Percentiles rank a stretch among this genome's conserved stretches.
Conservation (phyloP, 2,113 vertebrate species). For the Indri indri region DNA sequence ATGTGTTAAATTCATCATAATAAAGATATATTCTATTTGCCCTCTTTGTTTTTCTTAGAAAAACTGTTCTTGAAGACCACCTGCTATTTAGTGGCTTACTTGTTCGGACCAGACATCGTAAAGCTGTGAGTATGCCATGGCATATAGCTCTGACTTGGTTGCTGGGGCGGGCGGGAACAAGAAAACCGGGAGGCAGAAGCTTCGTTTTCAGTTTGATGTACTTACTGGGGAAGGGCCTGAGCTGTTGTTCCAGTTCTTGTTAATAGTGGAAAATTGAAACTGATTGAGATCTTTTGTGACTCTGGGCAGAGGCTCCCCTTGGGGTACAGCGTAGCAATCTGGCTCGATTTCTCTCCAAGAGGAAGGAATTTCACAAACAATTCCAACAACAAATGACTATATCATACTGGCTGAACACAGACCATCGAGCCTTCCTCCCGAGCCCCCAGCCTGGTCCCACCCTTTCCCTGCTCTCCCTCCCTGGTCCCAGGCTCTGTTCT, state of each 20-base stretch:
- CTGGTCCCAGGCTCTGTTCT: neutral
- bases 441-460: too few species aligned
- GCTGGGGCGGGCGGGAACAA: neutral
- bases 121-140: constrained; percentile 83
- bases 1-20: neutral
- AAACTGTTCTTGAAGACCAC: constrained; percentile 77
- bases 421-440: too few species aligned
- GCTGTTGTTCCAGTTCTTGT: neutral
- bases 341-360: neutral
- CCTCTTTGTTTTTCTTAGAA: constrained; percentile 78
- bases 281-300: neutral
- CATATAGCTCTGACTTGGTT: accelerated
- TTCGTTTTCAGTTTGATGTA: accelerated
- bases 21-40: neutral
- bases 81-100: constrained; percentile 76
- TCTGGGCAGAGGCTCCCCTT: neutral
- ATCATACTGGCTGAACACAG: neutral
- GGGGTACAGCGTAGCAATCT: neutral
- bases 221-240: neutral
- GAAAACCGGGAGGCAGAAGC: too few species aligned
- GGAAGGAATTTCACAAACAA: neutral
- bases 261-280: neutral
- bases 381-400: neutral
- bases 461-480: too few species aligned
- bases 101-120: constrained; percentile 81